A percentile compares a stretch with the other conserved stretches of the same genome.
These are phyloP conservation scores for Epistrophe grossulariae DNA, from an alignment of 2,888 invertebrate genomes.

Conservation along the genomic window DNA sequence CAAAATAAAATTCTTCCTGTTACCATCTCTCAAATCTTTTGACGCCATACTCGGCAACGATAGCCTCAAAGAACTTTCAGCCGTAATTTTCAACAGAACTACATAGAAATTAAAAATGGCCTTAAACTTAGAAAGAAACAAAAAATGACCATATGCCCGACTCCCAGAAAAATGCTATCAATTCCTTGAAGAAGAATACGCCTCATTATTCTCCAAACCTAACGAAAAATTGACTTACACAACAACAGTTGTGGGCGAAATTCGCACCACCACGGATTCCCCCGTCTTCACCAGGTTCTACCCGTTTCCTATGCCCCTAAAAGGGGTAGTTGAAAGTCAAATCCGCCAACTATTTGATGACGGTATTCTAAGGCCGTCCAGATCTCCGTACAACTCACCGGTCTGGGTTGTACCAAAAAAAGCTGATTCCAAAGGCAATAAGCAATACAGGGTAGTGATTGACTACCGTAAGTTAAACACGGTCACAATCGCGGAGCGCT, in stretches of 20 bases:
- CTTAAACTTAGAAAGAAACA: no score
- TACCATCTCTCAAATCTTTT: no score
- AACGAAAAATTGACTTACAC: no score
- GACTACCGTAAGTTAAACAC: neutral
- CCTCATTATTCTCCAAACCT: no score
- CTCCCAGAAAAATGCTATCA: slow-evolving; percentile 5
- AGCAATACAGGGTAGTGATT: neutral
- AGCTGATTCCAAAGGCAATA: slow-evolving; percentile 1
- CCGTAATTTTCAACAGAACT: no score
- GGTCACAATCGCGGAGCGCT: neutral
- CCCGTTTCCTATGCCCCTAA: slow-evolving; percentile 2
- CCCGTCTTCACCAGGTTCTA: slow-evolving; percentile 5
- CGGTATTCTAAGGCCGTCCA: slow-evolving; percentile 2
- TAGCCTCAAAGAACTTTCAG: no score
- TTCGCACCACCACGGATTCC: slow-evolving; percentile 1
- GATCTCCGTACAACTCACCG: no score
- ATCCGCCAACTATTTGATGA: slow-evolving; percentile 5
- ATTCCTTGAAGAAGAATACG: neutral
- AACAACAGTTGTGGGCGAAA: slow-evolving; percentile 2
- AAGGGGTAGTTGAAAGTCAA: slow-evolving; percentile 5
- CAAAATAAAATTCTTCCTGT: no score
- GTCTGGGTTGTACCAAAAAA: slow-evolving; percentile 5
- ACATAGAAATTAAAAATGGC: no score
- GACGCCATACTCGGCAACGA: no score
- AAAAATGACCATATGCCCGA: slow-evolving; percentile 1